A percentile compares a stretch with the other conserved stretches of the same genome.
Evolutionary conservation across 2,888 invertebrate genomes (phyloP).

Genomic region (Pimpla rufipes): DNA sequence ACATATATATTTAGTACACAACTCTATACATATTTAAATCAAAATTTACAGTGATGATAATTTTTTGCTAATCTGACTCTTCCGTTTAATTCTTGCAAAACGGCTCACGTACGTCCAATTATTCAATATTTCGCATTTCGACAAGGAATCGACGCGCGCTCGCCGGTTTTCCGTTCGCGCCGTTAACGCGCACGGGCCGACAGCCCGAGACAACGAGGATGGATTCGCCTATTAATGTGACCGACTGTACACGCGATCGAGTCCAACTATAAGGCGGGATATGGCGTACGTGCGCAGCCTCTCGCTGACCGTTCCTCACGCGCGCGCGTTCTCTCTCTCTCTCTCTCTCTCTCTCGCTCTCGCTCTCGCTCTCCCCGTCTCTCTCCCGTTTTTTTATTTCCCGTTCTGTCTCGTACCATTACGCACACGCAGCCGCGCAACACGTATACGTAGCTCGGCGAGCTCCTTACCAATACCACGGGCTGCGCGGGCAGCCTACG

Average conservation of each 20-base stretch:
- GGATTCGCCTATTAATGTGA: slow-evolving; percentile 20
- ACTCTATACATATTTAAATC: too few species aligned
- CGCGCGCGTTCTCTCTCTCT: background rate
- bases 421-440: background rate
- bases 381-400: slow-evolving; percentile 18
- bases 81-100: too few species aligned
- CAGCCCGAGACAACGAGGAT: background rate
- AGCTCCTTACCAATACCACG: slow-evolving; percentile 48
- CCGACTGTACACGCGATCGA: slow-evolving; percentile 16
- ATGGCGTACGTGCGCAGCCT: slow-evolving; percentile 26
- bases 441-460: slow-evolving; percentile 17
- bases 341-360: background rate
- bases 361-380: background rate
- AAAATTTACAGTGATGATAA: too few species aligned
- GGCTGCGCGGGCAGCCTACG: slow-evolving; percentile 32
- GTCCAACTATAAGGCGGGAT: slow-evolving; percentile 3
- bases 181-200: background rate
- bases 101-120: background rate
- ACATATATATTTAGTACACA: too few species aligned
- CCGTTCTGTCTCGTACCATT: slow-evolving; percentile 36
- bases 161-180: background rate
- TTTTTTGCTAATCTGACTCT: too few species aligned
- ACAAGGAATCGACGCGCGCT: background rate
- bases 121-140: background rate
- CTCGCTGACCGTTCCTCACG: slow-evolving; percentile 31